Evolutionary conservation across 2,113 vertebrate genomes (phyloP).

Genomic region (Toxotes chatareus): DNA sequence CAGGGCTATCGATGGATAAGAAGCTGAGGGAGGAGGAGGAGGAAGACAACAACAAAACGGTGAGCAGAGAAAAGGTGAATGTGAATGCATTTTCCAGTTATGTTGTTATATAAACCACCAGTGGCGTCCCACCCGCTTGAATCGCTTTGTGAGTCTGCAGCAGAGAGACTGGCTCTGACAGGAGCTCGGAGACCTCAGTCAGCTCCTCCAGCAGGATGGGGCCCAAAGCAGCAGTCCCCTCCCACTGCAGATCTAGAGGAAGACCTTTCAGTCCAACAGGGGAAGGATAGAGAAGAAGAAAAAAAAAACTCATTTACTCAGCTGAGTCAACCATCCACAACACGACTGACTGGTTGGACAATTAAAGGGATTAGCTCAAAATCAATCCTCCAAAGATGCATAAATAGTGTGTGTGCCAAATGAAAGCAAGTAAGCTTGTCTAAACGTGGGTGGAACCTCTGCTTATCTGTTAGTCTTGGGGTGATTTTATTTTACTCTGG

Average conservation of each 20-base stretch:
- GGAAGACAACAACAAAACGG: background rate
- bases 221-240: slow-evolving; percentile 41
- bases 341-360: slow-evolving; percentile 50
- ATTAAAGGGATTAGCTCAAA: slow-evolving; percentile 50
- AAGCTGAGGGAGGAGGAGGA: slow-evolving; percentile 30
- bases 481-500: background rate
- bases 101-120: background rate
- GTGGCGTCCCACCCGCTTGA: slow-evolving; percentile 8
- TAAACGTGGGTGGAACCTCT: slow-evolving; percentile 30
- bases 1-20: slow-evolving; percentile 11
- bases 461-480: background rate
- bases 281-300: background rate
- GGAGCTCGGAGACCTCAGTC: background rate
- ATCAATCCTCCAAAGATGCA: slow-evolving; percentile 44
- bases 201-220: slow-evolving; percentile 51
- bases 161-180: background rate
- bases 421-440: slow-evolving; percentile 30
- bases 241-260: slow-evolving; percentile 44
- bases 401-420: slow-evolving; percentile 36
- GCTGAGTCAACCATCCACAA: slow-evolving; percentile 27
- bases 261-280: background rate
- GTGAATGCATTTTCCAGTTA: background rate
- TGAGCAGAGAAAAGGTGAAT: background rate
- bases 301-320: slow-evolving; percentile 5
- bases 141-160: background rate